These are phyloP conservation scores for Ia io DNA, from an alignment of 2,113 vertebrate genomes.

Conservation along the genomic window DNA sequence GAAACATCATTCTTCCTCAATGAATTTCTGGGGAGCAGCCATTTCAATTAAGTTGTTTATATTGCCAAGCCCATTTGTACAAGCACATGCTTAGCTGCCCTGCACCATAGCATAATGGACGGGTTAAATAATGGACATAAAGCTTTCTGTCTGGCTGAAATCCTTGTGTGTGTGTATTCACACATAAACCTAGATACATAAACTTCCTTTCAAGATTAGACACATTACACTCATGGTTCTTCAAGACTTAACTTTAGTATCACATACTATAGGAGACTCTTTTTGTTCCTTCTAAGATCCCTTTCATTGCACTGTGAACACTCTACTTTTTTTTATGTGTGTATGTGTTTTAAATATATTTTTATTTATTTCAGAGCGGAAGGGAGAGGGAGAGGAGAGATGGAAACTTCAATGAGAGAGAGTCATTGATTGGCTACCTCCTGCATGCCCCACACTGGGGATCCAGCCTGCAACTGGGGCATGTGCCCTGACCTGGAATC, in stretches of 20 bases:
- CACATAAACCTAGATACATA: neutral
- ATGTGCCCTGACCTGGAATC: too few relatives aligned
- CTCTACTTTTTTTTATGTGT: too few relatives aligned
- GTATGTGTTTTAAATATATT: too few relatives aligned
- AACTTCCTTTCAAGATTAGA: neutral
- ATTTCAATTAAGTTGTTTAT: conserved; percentile 72
- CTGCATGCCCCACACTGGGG: too few relatives aligned
- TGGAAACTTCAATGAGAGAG: too few relatives aligned
- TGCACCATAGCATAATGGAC: neutral
- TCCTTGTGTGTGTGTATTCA: neutral
- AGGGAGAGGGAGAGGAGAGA: too few relatives aligned
- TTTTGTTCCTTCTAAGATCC: neutral
- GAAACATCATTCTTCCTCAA: conserved; percentile 54
- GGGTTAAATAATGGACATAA: conserved; percentile 47
- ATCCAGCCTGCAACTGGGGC: too few relatives aligned
- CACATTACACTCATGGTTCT: neutral
- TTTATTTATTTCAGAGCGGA: too few relatives aligned
- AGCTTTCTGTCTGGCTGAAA: conserved; percentile 12
- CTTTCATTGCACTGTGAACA: neutral
- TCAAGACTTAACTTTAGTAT: neutral
- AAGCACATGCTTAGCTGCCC: conserved; percentile 22
- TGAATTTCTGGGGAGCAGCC: conserved; percentile 65
- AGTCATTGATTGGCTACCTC: too few relatives aligned
- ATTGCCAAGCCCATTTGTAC: conserved; percentile 44
- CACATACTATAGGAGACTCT: neutral